Percentiles rank a stretch among this genome's conserved stretches.
Evolutionary conservation across 2,113 vertebrate species (phyloP).

Genomic region (Emydocephalus ijimae): DNA sequence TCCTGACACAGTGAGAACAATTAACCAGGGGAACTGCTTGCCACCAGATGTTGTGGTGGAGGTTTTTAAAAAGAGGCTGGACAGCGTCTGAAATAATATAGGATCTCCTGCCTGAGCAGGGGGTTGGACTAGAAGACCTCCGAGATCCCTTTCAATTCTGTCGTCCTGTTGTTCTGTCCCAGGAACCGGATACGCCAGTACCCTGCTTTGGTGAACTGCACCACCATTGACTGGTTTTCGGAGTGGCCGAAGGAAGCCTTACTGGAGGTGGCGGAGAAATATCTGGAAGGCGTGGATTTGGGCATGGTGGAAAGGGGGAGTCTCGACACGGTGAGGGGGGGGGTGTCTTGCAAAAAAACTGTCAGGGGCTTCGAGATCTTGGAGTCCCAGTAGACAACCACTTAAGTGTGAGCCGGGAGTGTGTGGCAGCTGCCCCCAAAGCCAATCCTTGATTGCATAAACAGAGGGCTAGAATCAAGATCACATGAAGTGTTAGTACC

Average conservation of each 20-base stretch:
- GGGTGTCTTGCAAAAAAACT: background rate
- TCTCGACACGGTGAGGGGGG: constrained; percentile 70
- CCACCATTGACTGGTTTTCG: constrained; percentile 88
- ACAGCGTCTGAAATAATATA: too few relatives aligned
- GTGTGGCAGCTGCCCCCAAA: background rate
- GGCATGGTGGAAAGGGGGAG: constrained; percentile 70
- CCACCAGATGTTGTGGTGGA: too few relatives aligned
- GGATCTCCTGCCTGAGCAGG: too few relatives aligned
- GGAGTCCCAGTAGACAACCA: background rate
- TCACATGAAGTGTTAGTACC: too few relatives aligned
- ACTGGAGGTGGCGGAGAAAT: constrained; percentile 85
- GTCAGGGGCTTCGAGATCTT: background rate
- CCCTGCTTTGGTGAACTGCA: constrained; percentile 86
- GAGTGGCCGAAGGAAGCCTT: constrained; percentile 86
- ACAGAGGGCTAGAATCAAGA: too few relatives aligned
- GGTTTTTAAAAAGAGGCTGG: too few relatives aligned
- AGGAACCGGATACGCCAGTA: constrained; percentile 87
- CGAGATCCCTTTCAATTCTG: background rate
- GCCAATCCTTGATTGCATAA: too few relatives aligned
- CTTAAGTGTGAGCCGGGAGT: background rate
- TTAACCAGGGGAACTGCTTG: too few relatives aligned
- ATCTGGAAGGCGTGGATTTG: constrained; percentile 73
- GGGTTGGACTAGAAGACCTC: background rate
- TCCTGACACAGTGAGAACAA: too few relatives aligned
- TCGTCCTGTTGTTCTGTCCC: background rate